These are phyloP conservation scores for Oceanodroma tethys DNA, from an alignment of 2,113 vertebrate species.

Conservation along the genomic window DNA sequence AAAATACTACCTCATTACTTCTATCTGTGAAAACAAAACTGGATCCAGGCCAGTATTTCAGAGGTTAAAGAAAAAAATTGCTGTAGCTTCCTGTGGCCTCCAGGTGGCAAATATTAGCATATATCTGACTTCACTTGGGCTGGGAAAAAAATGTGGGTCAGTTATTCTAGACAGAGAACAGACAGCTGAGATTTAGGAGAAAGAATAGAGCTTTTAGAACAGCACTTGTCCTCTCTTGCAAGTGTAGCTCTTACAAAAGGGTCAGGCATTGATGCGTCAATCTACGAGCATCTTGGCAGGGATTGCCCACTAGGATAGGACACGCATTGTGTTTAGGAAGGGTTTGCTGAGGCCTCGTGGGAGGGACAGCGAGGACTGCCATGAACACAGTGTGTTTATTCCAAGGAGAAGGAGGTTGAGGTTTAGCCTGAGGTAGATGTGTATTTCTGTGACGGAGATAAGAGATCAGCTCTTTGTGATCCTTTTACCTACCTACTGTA, in stretches of 20 bases:
- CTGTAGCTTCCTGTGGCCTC: conserved; percentile 21
- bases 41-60: not conserved
- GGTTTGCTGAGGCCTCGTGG: not conserved
- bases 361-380: not conserved
- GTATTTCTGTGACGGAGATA: not conserved
- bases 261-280: not conserved
- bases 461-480: not conserved
- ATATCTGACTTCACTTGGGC: not conserved
- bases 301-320: not conserved
- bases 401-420: not conserved
- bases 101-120: conserved; percentile 24
- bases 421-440: not conserved
- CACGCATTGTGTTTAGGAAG: not conserved
- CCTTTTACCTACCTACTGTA: not conserved
- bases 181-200: not conserved
- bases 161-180: not conserved
- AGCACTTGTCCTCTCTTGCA: not conserved
- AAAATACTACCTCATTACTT: not conserved
- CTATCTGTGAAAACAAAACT: not conserved
- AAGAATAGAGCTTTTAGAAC: not conserved
- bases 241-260: not conserved
- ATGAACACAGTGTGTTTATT: not conserved
- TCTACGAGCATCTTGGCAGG: not conserved
- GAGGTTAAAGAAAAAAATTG: not conserved
- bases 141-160: conserved; percentile 7